Evolutionary conservation across 1,140 invertebrate species (phyloP), one percentile per base, ranked within the genome.

Genomic region (Ganaspis sp.): DNA sequence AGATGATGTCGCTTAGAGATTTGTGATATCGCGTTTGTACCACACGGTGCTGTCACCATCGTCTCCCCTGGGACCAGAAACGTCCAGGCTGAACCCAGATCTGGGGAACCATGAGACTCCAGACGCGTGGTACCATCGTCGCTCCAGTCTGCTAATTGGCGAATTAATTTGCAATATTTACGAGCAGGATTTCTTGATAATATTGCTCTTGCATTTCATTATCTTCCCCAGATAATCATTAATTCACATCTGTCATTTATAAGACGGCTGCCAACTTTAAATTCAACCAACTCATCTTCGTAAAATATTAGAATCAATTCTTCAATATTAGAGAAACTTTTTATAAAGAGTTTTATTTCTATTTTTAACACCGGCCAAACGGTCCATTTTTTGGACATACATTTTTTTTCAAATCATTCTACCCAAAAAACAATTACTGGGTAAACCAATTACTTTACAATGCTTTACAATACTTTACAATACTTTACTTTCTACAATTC

Each of bases 31-130:
- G 84, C 76, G 79, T 69, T 81, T 87, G 90, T 90, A 84, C 90
- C 90, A 91, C 84, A 84, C 88, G 89, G 90, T 87, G 81, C 89
- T 83, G 89, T 90, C 89, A 83, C 89, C 85, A 80, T 75, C 34
- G 40, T 73, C 78, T 89, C 89, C 86, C 89, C 70, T 80, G 89
- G 89, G 89, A 90, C 76, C 75, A 73, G 71, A 64, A 64, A 34
- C 4, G 58, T 58, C 58, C 23, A 69, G 42, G 26, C 69, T 58
- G 71, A 72, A 77, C 79, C 81, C 83, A 85, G 87, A 87, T 84
- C 86, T 85, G 58, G 82, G 79, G 77, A 42, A 73, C 49, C 70
- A 69, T 58, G 74, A 82, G 70, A 74, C 70, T 83, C 77, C 84
- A 86, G 79, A 83, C 79, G 75, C 69, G 45, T 74, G 21, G n/a